phyloP scores from a whole-genome alignment of 1,140 invertebrate genomes.

The Wiebesia pumilae region DNA sequence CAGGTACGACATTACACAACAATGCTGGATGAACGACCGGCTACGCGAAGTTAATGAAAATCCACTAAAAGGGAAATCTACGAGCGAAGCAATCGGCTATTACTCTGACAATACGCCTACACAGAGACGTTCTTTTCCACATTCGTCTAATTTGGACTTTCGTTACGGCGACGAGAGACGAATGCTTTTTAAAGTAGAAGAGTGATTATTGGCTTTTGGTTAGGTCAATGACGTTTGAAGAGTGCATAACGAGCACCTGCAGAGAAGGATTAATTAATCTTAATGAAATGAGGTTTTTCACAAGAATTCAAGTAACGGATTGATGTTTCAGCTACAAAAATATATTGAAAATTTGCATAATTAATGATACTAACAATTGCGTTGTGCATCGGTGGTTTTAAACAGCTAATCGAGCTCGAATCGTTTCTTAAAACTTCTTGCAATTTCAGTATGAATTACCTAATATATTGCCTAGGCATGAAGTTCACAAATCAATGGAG shows the following conservation, averaged over 20 bases:
- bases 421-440: too few relatives aligned
- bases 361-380: too few relatives aligned
- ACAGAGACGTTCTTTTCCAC: not conserved
- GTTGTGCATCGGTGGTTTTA: too few relatives aligned
- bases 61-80: constrained; percentile 11
- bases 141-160: not conserved
- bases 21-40: not conserved
- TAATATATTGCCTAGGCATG: too few relatives aligned
- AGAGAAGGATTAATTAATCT: not conserved
- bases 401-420: too few relatives aligned
- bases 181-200: not conserved
- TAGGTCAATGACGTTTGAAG: not conserved
- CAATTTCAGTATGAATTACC: too few relatives aligned
- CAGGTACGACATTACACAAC: not conserved
- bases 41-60: constrained; percentile 26
- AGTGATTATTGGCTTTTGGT: not conserved
- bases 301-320: not conserved
- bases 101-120: not conserved
- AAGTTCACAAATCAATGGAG: too few relatives aligned
- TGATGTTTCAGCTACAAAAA: too few relatives aligned
- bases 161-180: not conserved
- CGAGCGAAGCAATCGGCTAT: not conserved
- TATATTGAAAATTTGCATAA: too few relatives aligned
- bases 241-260: not conserved
- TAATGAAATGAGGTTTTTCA: not conserved